Base-by-base conservation (phyloP, 2,113 vertebrate genomes). In the Engraulis encrasicolus region DNA sequence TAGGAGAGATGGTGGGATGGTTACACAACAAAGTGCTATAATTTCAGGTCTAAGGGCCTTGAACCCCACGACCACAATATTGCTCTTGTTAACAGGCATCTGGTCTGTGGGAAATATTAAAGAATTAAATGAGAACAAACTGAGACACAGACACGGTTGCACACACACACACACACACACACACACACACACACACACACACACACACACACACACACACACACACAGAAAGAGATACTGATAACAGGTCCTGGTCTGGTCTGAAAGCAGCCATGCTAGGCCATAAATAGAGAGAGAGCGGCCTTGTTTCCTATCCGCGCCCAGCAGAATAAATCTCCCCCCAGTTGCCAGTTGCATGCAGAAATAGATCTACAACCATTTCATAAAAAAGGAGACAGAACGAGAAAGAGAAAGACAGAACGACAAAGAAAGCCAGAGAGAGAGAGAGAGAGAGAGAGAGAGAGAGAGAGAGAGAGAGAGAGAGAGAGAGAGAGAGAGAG, bases 221-320 rank as follows among this genome's bases (percentile, higher is more conserved):
- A n/a, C n/a, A n/a, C n/a, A n/a, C n/a, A n/a, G n/a, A n/a, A n/a
- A n/a, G n/a, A n/a, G n/a, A 74, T 31, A 74, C 66, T 31, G 27
- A 74, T 74, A 74, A 31, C 66, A 15, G 27, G 17, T 31, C 2
- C 31, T 36, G 27, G 66, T 31, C 31, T 36, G 27, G 66, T 31
- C 66, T 74, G 66, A 74, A 74, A 14, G 66, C 66, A 31, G 66
- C 14, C 66, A n/a, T n/a, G n/a, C n/a, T n/a, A 74, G 66, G 66
- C 66, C 66, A 74, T 74, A 74, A 74, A 74, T n/a, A n/a, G 23
- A 74, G 27, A 74, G 66, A 31, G 66, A 74, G 66, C 66, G 17
- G 66, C 66, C 66, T 31, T 74, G 66, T 34, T 74, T 74, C 66
- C 66, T 74, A 74, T 34, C 66, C 66, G 1, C 5, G 27, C 66